Evolutionary conservation across 2,113 vertebrate species (phyloP).

Genomic region (Spilogale gracilis): DNA sequence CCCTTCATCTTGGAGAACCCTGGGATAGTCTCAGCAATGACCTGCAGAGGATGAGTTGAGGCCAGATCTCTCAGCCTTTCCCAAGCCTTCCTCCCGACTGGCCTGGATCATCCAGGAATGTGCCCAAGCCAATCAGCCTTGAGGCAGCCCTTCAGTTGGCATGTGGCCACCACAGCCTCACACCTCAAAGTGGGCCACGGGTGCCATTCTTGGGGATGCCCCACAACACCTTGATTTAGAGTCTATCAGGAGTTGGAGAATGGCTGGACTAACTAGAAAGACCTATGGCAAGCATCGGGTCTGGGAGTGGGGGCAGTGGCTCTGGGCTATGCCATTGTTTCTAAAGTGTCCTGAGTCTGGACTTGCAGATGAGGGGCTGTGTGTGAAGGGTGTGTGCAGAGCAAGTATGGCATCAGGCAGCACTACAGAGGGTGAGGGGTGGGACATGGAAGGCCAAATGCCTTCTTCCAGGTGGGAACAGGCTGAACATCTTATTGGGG

Average conservation of each 20-base stretch:
- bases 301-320: not conserved
- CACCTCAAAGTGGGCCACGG: not conserved
- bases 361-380: not conserved
- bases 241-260: not conserved
- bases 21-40: not conserved
- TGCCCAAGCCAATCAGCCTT: not conserved
- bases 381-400: too few species aligned
- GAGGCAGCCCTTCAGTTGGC: not conserved
- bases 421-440: not conserved
- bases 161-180: not conserved
- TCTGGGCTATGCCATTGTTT: not conserved
- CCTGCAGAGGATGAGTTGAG: not conserved
- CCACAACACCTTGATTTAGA: not conserved
- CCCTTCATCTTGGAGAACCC: not conserved
- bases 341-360: not conserved
- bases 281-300: not conserved
- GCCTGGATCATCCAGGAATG: not conserved
- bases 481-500: not conserved
- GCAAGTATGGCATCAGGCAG: not conserved
- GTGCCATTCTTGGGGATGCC: not conserved
- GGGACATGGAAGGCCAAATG: not conserved
- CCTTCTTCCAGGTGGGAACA: not conserved
- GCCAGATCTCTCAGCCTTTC: not conserved
- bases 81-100: not conserved
- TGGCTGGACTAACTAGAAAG: not conserved